These are phyloP conservation scores for Clupea harengus DNA, from an alignment of 2,113 vertebrate species.

Conservation along the genomic window DNA sequence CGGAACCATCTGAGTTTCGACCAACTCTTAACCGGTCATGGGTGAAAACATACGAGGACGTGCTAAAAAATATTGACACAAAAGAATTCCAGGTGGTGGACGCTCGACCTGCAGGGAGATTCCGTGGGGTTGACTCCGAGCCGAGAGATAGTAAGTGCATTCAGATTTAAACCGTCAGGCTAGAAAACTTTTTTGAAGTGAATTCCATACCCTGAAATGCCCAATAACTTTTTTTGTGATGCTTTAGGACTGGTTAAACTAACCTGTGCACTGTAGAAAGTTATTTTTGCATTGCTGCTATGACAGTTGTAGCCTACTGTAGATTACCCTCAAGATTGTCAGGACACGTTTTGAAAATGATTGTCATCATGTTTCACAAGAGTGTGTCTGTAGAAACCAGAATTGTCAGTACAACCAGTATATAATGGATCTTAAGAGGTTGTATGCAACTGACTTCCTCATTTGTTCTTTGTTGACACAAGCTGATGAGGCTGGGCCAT, in stretches of 20 bases:
- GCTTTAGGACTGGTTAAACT: background rate
- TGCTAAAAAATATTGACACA: constrained; percentile 81
- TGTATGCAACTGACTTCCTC: background rate
- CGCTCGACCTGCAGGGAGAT: constrained; percentile 78
- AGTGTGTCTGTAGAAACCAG: background rate
- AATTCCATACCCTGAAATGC: background rate
- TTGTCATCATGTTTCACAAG: background rate
- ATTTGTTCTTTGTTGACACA: background rate
- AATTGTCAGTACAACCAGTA: no score
- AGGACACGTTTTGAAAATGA: no score
- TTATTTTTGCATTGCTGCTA: background rate
- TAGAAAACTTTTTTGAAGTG: background rate
- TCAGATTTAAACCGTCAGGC: background rate
- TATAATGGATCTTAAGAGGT: background rate
- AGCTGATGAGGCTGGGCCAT: background rate
- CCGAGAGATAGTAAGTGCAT: constrained; percentile 81
- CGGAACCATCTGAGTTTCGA: constrained; percentile 65
- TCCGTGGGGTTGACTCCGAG: constrained; percentile 82
- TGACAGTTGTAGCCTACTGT: no score
- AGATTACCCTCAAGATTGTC: no score
- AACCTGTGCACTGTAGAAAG: background rate
- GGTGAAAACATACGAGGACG: constrained; percentile 81
- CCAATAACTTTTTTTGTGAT: no score
- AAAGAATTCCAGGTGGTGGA: constrained; percentile 82
- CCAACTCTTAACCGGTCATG: constrained; percentile 70